Evolutionary conservation across 2,888 invertebrate genomes (phyloP).

Genomic region (Acanthosoma haemorrhoidale): DNA sequence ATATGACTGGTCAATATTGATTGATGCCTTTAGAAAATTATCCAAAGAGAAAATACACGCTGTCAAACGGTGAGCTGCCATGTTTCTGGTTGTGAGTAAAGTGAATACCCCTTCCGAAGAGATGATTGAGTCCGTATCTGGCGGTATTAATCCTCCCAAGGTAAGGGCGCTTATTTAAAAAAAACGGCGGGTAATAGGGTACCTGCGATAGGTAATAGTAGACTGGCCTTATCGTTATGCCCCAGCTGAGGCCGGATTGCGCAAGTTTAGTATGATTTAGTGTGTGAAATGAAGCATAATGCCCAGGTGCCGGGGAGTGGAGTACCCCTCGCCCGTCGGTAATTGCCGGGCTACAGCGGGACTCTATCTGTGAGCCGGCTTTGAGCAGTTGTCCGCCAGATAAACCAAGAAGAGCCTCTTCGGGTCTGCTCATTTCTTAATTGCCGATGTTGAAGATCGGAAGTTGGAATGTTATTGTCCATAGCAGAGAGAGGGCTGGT

Average conservation of each 20-base stretch:
- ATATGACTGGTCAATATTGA: too few relatives aligned
- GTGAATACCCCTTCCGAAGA: too few relatives aligned
- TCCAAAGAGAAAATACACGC: too few relatives aligned
- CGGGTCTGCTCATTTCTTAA: background rate
- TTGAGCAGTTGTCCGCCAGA: background rate
- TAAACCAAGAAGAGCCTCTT: background rate
- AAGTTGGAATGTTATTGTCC: background rate
- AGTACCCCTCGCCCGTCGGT: background rate
- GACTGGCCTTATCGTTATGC: conserved; percentile 9
- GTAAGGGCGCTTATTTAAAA: background rate
- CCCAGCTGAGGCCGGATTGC: background rate
- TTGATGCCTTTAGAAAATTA: too few relatives aligned
- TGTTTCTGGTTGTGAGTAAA: too few relatives aligned
- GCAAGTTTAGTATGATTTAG: conserved; percentile 1
- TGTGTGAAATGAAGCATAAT: conserved; percentile 26
- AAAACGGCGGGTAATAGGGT: conserved; percentile 8
- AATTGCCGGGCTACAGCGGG: background rate
- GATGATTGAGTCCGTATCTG: background rate
- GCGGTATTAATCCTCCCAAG: conserved; percentile 4
- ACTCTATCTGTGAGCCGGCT: background rate
- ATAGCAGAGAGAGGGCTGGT: background rate
- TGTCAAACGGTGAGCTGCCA: too few relatives aligned
- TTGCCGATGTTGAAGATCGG: background rate
- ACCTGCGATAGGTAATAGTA: background rate
- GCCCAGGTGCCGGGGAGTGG: background rate